Evolutionary conservation across 2,888 invertebrate species (phyloP), one percentile per base, ranked within the genome.

Genomic region (Mythimna pallens): DNA sequence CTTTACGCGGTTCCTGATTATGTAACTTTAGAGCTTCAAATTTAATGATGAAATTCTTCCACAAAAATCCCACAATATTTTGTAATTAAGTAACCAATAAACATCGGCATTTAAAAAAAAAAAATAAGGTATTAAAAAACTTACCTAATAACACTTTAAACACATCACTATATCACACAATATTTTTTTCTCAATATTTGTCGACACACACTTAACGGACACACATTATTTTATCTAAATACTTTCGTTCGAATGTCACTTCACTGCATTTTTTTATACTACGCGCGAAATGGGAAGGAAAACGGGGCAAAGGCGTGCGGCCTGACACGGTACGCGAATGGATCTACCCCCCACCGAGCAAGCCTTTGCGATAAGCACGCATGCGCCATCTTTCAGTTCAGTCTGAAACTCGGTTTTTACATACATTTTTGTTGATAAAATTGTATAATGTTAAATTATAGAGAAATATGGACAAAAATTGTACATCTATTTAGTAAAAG

Each of bases 201-300:
- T 65, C 80, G 72, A 73, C 68, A 80, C 83, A 76, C 87, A 79
- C 76, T 76, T 40, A 66, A 47, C 58, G 34, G 22, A 50, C 65
- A 73, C 87, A 80, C 81, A 77, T 85, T 70, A 65, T 82, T 78
- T 77, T 72, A 70, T 70, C 52, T 54, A 61, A 65, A 61, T 55
- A 50, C 8, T 61, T 67, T 78, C 80, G 73, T 74, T 64, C 55
- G 57, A 86, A 59, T 80, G 84, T 78, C 87, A 87, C 86, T 81
- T 85, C 89, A 89, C 88, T 82, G 81, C 85, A 87, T 86, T 81
- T 80, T 80, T 76, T 78, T 20, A 36, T 78, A 81, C 78, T 77
- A 65, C 88, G 87, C 85, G 81, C 83, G 81, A 74, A 70, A 78
- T 54, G 40, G 20, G n/a, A 40, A 64, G 20, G 50, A 43, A 64